A percentile compares a stretch with the other conserved stretches of the same genome.
Conservation (phyloP, 2,797 vertebrate genomes). For the Sebastes diaconus region DNA sequence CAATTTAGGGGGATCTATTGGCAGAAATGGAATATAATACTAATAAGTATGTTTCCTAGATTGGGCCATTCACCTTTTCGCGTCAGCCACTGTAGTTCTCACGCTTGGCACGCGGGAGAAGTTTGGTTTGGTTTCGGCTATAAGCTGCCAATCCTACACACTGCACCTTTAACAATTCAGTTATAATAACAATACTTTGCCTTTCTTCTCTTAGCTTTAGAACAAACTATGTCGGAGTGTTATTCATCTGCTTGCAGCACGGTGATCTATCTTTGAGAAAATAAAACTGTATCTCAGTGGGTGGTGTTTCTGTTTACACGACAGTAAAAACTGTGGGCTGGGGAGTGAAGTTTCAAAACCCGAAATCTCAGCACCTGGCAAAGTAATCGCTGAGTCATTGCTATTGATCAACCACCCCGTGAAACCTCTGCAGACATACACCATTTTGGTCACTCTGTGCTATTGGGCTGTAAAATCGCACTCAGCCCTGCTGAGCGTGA, state of each 20-base stretch:
- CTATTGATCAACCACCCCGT: conserved; percentile 38
- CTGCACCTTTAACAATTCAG: background rate
- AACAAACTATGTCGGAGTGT: background rate
- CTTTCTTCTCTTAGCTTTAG: background rate
- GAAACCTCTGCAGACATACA: conserved; percentile 35
- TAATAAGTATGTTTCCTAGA: no score
- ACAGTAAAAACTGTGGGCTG: background rate
- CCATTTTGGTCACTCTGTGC: conserved; percentile 30
- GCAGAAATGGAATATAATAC: no score
- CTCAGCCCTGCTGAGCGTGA: conserved; percentile 1
- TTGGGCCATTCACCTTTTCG: no score
- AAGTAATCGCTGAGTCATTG: conserved; percentile 53
- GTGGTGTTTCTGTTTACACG: conserved; percentile 15
- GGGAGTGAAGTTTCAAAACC: conserved; percentile 21
- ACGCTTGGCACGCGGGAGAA: accelerated
- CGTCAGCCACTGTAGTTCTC: no score
- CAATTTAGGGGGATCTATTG: no score
- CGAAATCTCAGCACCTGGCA: conserved; percentile 53
- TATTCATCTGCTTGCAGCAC: background rate
- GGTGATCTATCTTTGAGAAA: background rate
- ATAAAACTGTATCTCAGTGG: background rate
- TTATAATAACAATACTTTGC: background rate
- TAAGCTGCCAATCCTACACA: no score
- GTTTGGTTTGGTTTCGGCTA: no score
- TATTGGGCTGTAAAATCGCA: conserved; percentile 26